Evolutionary conservation across 2,797 vertebrate genomes (phyloP).

Genomic region (Chaetophractus vellerosus): DNA sequence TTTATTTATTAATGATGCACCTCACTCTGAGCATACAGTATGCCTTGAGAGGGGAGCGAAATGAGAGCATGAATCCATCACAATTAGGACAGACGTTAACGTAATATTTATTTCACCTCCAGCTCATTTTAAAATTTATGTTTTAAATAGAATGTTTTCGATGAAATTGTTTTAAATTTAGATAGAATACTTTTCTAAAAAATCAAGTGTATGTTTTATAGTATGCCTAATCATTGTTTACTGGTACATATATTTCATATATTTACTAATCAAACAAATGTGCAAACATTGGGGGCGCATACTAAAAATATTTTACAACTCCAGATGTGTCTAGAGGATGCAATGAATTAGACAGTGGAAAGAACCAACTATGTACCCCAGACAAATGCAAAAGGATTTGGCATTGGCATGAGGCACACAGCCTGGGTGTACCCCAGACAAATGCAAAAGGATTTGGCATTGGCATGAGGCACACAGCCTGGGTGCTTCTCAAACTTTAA

Average conservation of each 20-base stretch:
- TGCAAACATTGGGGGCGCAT: background rate
- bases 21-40: background rate
- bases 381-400: background rate
- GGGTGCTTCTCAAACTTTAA: background rate
- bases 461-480: background rate
- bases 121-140: background rate
- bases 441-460: background rate
- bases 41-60: background rate
- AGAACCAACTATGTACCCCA: background rate
- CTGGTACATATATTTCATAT: background rate
- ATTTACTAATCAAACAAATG: background rate
- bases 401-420: background rate
- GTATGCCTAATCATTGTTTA: background rate
- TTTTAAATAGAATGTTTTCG: too few relatives aligned
- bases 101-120: conserved; percentile 33
- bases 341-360: background rate
- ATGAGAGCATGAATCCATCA: background rate
- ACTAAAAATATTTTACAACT: background rate
- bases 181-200: too few relatives aligned
- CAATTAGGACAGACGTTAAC: background rate
- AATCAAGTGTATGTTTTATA: background rate
- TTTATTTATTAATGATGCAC: conserved; percentile 16
- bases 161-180: too few relatives aligned
- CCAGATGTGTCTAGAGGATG: background rate
- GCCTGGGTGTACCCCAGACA: background rate